Evolutionary conservation across 2,113 vertebrate genomes (phyloP), one percentile per base, ranked within the genome.

Genomic region (Vanacampus margaritifer): DNA sequence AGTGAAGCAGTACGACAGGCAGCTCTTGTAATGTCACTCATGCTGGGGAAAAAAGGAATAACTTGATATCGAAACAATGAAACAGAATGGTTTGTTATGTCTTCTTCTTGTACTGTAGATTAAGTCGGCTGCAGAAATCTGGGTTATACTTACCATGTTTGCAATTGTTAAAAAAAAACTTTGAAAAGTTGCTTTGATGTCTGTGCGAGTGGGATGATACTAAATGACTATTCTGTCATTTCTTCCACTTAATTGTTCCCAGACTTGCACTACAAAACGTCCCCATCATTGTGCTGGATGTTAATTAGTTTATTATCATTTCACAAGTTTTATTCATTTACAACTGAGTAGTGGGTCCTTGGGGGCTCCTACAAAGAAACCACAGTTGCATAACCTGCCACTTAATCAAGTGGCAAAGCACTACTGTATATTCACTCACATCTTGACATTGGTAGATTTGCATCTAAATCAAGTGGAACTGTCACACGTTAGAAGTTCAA

Each of bases 391-490:
- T 61, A 9, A 45, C 23, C 66, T 69, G 39, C 54, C 50, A 19
- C 61, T 67, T 65, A 66, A 63, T 73, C 71, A 73, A 74, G 69
- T 26, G 53, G 43, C 35, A 71, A 70, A 48, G 67, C 45, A 61
- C 28, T 32, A 32, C n/a, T n/a, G n/a, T n/a, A 67, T 36, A 73
- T 63, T 76, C 23, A 54, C 41, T 80, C 54, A 41, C 19, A 67
- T 70, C 9, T 65, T 61, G 57, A 80, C 75, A 64, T 41, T 24
- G 67, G 51, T 24, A 67, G 19, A 76, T 80, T 72, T 82, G 65
- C 73, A 65, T 39, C 16, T 21, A 71, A 68, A 76, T 46, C 0
- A 45, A 43, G 62, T 43, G 64, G 57, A 75, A 63, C 82, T 57
- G 45, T 69, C 46, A 16, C 45, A 57, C 1, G 17, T 45, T 64